Percentiles rank a stretch among this genome's conserved stretches.
phyloP scores from a whole-genome alignment of 2,888 invertebrate genomes.

The Luffia ferchaultella region DNA sequence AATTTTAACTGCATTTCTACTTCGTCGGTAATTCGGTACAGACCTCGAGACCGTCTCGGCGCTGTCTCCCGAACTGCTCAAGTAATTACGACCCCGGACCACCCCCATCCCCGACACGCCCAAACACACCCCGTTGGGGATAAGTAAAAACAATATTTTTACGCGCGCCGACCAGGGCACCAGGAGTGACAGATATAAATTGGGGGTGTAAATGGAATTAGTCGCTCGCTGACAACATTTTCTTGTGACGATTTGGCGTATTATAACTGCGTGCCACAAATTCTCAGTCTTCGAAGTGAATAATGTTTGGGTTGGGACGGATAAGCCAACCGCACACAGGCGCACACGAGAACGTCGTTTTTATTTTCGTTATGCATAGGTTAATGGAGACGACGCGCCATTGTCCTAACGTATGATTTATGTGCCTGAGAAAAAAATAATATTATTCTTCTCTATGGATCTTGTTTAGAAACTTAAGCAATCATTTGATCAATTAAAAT shows the following conservation, averaged over 20 bases:
- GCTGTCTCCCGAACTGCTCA: slow-evolving; percentile 31
- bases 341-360: no score
- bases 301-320: no score
- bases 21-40: background rate
- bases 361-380: no score
- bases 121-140: slow-evolving; percentile 31
- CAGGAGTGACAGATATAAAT: slow-evolving; percentile 62
- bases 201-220: slow-evolving; percentile 55
- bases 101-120: slow-evolving; percentile 23
- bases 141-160: slow-evolving; percentile 66
- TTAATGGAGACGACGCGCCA: no score
- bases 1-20: no score
- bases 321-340: no score
- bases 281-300: no score
- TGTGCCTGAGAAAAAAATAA: background rate
- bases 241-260: background rate
- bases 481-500: no score
- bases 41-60: slow-evolving; percentile 2
- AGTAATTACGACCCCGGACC: slow-evolving; percentile 50
- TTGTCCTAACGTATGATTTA: background rate
- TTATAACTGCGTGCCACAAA: background rate
- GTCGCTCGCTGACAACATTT: slow-evolving; percentile 11
- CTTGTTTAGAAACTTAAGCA: no score
- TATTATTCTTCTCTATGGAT: background rate
- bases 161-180: slow-evolving; percentile 47